Evolutionary conservation across 2,797 vertebrate genomes (phyloP).

Genomic region (Lophius americanus): DNA sequence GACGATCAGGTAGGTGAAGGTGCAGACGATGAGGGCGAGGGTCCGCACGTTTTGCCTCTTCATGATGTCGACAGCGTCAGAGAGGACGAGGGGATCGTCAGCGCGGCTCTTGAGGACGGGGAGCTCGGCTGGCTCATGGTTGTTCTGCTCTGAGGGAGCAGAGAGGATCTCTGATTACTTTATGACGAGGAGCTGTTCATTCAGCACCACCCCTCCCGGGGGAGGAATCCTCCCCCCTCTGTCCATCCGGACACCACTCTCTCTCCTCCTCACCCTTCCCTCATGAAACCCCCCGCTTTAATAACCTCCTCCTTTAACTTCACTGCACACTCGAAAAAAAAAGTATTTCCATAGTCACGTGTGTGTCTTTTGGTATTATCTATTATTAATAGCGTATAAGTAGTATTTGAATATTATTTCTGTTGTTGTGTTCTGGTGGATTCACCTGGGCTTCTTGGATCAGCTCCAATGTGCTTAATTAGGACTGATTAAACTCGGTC

Average conservation of each 20-base stretch:
- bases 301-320: neutral
- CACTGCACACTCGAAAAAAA: too few species aligned
- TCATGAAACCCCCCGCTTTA: neutral
- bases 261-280: neutral
- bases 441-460: too few species aligned
- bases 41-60: slow-evolving; percentile 95
- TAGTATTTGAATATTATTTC: too few species aligned
- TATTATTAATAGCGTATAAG: too few species aligned
- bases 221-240: slow-evolving; percentile 34
- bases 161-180: slow-evolving; percentile 68
- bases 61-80: slow-evolving; percentile 81
- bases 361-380: too few species aligned
- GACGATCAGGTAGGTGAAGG: slow-evolving; percentile 93
- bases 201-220: slow-evolving; percentile 86
- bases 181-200: slow-evolving; percentile 89
- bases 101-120: slow-evolving; percentile 81
- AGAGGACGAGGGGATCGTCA: slow-evolving; percentile 43
- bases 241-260: neutral
- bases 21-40: slow-evolving; percentile 91
- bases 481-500: too few species aligned
- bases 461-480: too few species aligned
- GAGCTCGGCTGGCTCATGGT: slow-evolving; percentile 87
- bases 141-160: slow-evolving; percentile 71
- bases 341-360: too few species aligned
- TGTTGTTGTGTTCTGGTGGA: too few species aligned